Base-by-base conservation (phyloP, 2,113 vertebrate species). In the Laticauda colubrina region DNA sequence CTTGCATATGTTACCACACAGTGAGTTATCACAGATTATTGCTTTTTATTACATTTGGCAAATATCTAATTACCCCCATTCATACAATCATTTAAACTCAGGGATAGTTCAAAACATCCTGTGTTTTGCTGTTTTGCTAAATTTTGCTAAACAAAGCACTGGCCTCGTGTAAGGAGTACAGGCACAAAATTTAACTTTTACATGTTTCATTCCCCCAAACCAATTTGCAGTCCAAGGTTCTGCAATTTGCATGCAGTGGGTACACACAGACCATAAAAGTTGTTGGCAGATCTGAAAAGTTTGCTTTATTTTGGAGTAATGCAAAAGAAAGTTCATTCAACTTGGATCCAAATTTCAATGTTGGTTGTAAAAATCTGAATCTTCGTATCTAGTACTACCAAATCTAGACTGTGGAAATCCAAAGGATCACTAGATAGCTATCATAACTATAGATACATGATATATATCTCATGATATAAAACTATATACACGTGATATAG, bases 1-100 rank as follows among this genome's bases (percentile, higher is more conserved):
- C 91, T 92, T 89, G 87, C 26, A 81, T 85, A 85, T 85, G 3
- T 89, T 54, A 92, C 18, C 54, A 81, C 8, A 11, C 2, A 56
- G 61, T 89, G 87, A 89, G 26, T 92, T 53, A 89, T 57, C 91
- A 85, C 39, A 48, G 26, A 89, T 89, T 89, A 92, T 45, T n/a
- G 15, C 26, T 88, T 89, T 23, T 39, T 88, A 87, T 88, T 64
- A 92, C 59, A 29, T 81, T n/a, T 12, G 21, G n/a, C 45, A 69
- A 59, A 64, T 88, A 64, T 15, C 85, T 87, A 7, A 59, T 87
- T 91, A 91, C 24, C 48, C 85, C 86, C 81, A 0, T 89, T 85
- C 87, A 56, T 26, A 85, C 51, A 89, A 85, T 55, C 64, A 85
- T 26, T 45, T 48, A 81, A 92, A 51, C 43, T 57, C 14, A 21